Conservation (phyloP, 2,888 invertebrate species). For the Halocaridina rubra region DNA sequence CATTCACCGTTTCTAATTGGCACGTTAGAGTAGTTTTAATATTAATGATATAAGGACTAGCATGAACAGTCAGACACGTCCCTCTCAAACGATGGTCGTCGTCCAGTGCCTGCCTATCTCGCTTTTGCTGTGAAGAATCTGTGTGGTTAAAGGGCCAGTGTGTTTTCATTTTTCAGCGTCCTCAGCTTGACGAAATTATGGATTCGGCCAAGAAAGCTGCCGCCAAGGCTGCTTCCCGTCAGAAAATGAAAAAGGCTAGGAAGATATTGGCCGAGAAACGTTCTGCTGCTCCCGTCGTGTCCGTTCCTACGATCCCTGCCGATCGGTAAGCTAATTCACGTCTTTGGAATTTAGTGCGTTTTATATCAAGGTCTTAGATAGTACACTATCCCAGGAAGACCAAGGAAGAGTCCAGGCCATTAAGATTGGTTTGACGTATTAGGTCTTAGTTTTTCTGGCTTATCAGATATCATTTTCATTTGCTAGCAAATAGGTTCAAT, state of each 20-base stretch:
- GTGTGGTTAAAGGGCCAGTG: constrained; percentile 60
- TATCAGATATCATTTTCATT: too few species aligned
- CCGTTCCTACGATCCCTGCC: constrained; percentile 92
- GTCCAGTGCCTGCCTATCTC: constrained; percentile 34
- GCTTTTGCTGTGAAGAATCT: constrained; percentile 52
- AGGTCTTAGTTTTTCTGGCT: too few species aligned
- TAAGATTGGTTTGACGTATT: too few species aligned
- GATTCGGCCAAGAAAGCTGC: constrained; percentile 65
- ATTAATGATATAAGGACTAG: constrained; percentile 46
- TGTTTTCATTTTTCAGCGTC: constrained; percentile 60
- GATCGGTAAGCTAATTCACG: constrained; percentile 69
- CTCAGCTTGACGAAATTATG: constrained; percentile 64
- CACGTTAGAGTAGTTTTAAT: too few species aligned
- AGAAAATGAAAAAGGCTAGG: constrained; percentile 88
- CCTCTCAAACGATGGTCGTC: constrained; percentile 11
- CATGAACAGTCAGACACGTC: constrained; percentile 55
- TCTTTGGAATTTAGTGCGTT: neutral
- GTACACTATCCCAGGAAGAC: too few species aligned
- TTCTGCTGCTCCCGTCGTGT: constrained; percentile 88
- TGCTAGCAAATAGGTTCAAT: too few species aligned
- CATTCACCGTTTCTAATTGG: too few species aligned
- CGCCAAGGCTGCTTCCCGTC: constrained; percentile 76
- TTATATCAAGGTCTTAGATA: neutral
- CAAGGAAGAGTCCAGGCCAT: too few species aligned
- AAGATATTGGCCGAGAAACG: constrained; percentile 89